Conservation (phyloP, 1,140 invertebrate species). For the Cydia strobilella region DNA sequence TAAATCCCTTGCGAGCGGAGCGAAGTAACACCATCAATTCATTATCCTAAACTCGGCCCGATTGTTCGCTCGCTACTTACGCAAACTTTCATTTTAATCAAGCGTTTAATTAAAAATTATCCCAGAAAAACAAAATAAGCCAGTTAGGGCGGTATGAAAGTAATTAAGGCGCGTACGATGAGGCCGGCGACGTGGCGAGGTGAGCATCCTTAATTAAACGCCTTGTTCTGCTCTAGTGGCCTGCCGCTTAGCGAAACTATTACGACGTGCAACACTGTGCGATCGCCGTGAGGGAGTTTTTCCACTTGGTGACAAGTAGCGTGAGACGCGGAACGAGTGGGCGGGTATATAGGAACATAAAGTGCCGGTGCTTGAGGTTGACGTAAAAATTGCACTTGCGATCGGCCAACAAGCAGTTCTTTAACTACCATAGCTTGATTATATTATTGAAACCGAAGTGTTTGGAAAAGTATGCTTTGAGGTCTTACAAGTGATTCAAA, state of each 20-base stretch:
- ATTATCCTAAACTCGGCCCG: slow-evolving; percentile 79
- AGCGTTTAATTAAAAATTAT: slow-evolving; percentile 81
- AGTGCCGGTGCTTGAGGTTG: too few relatives aligned
- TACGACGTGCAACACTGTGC: slow-evolving; percentile 44
- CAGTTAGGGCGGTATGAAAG: slow-evolving; percentile 75
- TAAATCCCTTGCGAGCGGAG: slow-evolving; percentile 76
- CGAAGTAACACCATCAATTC: slow-evolving; percentile 80
- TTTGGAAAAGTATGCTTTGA: too few relatives aligned
- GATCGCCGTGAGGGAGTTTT: slow-evolving; percentile 9
- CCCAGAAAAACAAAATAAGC: slow-evolving; percentile 80
- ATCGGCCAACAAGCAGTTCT: too few relatives aligned
- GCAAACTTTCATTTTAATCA: slow-evolving; percentile 81
- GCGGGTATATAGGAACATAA: not conserved
- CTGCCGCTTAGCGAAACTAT: slow-evolving; percentile 67
- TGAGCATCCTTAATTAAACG: slow-evolving; percentile 76
- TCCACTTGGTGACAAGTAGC: slow-evolving; percentile 11
- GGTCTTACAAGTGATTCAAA: too few relatives aligned
- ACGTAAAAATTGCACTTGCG: too few relatives aligned
- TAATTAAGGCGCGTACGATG: slow-evolving; percentile 79
- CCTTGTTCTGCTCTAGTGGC: slow-evolving; percentile 68
- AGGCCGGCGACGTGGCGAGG: slow-evolving; percentile 64
- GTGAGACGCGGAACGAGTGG: not conserved
- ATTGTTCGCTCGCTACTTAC: slow-evolving; percentile 80
- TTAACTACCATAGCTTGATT: too few relatives aligned
- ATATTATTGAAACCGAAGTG: too few relatives aligned